These are phyloP conservation scores for Amiota communis DNA, from an alignment of 2,888 invertebrate genomes.

Conservation along the genomic window DNA sequence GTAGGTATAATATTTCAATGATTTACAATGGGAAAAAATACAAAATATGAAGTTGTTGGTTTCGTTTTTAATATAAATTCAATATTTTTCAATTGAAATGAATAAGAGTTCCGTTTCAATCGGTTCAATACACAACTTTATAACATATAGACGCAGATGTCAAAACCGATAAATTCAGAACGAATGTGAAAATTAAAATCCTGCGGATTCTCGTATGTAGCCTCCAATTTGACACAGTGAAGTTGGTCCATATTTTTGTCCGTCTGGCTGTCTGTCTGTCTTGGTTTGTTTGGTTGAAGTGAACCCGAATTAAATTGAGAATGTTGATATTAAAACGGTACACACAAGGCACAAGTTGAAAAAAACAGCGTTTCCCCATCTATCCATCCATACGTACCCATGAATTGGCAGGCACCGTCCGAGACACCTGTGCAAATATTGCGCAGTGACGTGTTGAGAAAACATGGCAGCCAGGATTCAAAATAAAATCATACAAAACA, in stretches of 20 bases:
- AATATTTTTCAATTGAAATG: too few relatives aligned
- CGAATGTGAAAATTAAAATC: conserved; percentile 1
- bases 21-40: too few relatives aligned
- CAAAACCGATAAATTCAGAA: conserved; percentile 16
- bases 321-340: background rate
- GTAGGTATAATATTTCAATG: too few relatives aligned
- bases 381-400: background rate
- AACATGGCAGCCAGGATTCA: background rate
- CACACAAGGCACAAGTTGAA: background rate
- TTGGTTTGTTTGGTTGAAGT: background rate
- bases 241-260: background rate
- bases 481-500: too few relatives aligned
- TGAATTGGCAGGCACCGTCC: background rate
- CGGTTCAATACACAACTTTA: too few relatives aligned
- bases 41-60: too few relatives aligned
- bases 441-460: background rate
- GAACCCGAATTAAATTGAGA: background rate
- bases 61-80: too few relatives aligned
- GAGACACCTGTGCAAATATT: conserved; percentile 12
- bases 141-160: background rate
- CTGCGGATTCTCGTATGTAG: too few relatives aligned
- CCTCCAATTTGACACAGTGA: too few relatives aligned
- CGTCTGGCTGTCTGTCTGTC: background rate
- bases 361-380: background rate
- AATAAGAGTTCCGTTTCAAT: too few relatives aligned